Evolutionary conservation across 2,113 vertebrate species (phyloP).

Genomic region (Apodemus speciosus): DNA sequence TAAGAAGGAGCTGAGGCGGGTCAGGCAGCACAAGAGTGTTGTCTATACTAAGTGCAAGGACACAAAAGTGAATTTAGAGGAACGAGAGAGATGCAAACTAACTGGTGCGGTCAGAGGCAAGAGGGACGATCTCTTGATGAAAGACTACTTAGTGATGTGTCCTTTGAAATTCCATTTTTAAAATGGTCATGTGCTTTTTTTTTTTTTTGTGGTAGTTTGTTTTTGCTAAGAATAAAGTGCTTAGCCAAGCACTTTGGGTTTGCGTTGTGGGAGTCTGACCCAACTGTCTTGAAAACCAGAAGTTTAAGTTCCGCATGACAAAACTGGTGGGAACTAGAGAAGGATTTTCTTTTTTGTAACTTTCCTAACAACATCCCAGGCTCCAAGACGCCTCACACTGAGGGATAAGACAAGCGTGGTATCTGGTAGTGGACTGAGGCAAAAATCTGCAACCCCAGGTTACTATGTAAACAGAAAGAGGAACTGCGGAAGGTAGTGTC

Average conservation of each 20-base stretch:
- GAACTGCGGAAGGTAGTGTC: neutral
- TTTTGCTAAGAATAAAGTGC: slow-evolving; percentile 29
- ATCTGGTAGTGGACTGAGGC: neutral
- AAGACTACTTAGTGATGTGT: neutral
- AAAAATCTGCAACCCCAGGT: neutral
- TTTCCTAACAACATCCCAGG: neutral
- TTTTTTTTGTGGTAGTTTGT: neutral
- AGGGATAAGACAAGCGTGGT: neutral
- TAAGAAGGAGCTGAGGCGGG: neutral
- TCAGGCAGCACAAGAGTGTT: neutral
- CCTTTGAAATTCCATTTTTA: neutral
- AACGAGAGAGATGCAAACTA: neutral
- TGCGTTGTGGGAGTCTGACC: neutral
- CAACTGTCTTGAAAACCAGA: neutral
- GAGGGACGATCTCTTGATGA: neutral
- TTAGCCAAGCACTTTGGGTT: neutral
- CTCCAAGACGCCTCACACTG: neutral
- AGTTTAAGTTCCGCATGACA: neutral
- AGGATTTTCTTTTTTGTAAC: no score
- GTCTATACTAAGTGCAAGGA: neutral
- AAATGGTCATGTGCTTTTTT: neutral
- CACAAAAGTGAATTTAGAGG: neutral
- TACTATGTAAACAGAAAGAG: slow-evolving; percentile 3
- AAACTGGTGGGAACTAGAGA: neutral
- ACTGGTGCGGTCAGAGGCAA: neutral